A percentile compares a stretch with the other conserved stretches of the same genome.
These are phyloP conservation scores for Podocnemis expansa DNA, from an alignment of 2,113 vertebrate genomes.

Conservation along the genomic window DNA sequence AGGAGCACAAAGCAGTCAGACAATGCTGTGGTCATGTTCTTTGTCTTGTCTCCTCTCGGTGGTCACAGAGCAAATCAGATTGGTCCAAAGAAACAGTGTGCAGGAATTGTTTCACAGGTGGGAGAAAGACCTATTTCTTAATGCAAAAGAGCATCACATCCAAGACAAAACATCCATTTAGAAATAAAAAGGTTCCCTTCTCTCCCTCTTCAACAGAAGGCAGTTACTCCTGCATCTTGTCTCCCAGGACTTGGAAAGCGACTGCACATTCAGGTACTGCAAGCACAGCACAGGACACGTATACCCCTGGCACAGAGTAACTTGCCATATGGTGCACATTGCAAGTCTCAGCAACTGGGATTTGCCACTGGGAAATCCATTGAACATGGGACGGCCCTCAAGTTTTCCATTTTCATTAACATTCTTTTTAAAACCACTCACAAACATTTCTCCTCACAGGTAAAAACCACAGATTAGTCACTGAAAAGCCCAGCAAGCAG, in stretches of 20 bases:
- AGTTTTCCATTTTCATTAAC: not conserved
- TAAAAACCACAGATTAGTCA: not conserved
- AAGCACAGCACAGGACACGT: accelerated
- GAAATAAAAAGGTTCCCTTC: not conserved
- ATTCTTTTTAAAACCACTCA: not conserved
- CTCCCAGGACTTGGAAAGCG: accelerated
- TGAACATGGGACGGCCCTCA: not conserved
- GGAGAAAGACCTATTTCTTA: not conserved
- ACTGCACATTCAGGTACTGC: not conserved
- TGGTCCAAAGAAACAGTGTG: not conserved
- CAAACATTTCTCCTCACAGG: not conserved
- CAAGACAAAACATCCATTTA: not conserved
- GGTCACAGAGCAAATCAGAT: not conserved
- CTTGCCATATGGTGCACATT: not conserved
- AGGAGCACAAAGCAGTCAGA: not conserved
- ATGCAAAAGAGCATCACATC: not conserved
- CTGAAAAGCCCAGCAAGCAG: accelerated
- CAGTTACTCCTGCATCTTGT: not conserved
- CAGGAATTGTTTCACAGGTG: accelerated
- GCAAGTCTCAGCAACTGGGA: accelerated
- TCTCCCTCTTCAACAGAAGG: not conserved
- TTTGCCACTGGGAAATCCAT: not conserved
- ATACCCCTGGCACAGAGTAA: not conserved
- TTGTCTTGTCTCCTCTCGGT: accelerated
- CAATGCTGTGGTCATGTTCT: not conserved